Evolutionary conservation across 2,888 invertebrate genomes (phyloP).

Genomic region (Theretra japonica): DNA sequence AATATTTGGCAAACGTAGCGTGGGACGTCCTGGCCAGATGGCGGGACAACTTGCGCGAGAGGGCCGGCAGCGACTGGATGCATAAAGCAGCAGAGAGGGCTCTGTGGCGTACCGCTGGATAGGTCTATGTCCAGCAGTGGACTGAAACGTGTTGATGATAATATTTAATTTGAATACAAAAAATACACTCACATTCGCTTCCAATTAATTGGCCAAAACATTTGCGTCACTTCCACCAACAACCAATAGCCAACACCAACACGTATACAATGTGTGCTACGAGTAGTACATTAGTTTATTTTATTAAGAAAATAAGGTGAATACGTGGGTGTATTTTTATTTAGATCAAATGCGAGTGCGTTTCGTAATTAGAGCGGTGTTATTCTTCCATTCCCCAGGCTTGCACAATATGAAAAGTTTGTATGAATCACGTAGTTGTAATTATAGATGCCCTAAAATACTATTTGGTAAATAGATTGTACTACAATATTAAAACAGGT

Average conservation of each 20-base stretch:
- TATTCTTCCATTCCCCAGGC: neutral
- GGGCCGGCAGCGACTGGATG: too few species aligned
- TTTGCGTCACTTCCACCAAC: neutral
- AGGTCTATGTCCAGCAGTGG: too few species aligned
- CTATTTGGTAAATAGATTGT: neutral
- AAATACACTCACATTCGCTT: neutral
- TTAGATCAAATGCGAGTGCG: slow-evolving; percentile 3
- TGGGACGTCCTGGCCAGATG: too few species aligned
- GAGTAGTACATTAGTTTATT: slow-evolving; percentile 4
- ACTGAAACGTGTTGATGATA: too few species aligned
- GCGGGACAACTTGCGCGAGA: too few species aligned
- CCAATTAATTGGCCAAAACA: slow-evolving; percentile 4
- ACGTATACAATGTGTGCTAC: neutral
- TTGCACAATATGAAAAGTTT: slow-evolving; percentile 12
- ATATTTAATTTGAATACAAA: too few species aligned
- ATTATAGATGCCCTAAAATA: neutral
- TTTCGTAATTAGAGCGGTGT: slow-evolving; percentile 17
- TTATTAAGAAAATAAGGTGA: neutral
- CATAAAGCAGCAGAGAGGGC: too few species aligned
- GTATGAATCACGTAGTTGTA: slow-evolving; percentile 2
- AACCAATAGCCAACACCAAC: slow-evolving; percentile 1
- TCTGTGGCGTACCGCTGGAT: too few species aligned
- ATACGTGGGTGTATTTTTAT: slow-evolving; percentile 13
- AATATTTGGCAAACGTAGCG: too few species aligned
- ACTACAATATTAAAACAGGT: too few species aligned